Base-by-base conservation (phyloP, 2,797 vertebrate genomes). In the Myoxocephalus aenaeus region DNA sequence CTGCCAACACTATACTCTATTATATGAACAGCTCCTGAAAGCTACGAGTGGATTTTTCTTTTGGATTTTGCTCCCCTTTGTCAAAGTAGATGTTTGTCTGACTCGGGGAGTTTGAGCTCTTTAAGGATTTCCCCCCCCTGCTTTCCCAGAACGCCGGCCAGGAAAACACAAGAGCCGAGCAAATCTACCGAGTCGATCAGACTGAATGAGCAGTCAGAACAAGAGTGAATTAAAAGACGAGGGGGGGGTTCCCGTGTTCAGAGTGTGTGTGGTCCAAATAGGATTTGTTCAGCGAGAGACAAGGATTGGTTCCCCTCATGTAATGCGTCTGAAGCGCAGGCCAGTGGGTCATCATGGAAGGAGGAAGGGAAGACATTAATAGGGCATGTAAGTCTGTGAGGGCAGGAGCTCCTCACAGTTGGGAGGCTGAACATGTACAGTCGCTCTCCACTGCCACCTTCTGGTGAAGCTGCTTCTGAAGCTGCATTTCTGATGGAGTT, bases 341-440 rank as follows among this genome's bases (percentile, higher is more conserved):
- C 79, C 77, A 86, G 82, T 73, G 76, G 87, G 78, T 87, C 75
- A 82, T 81, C 51, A 17, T 14, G 18, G 65, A 32, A 22, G 77
- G 84, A 84, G 64, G 61, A 75, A 71, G 74, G 74, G 71, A 68
- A 48, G 76, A 75, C 83, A 84, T 86, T 85, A 90, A 66, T 75
- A 83, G 86, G 79, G 77, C 81, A 85, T 90, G 87, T 86, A 81
- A 88, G 86, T 86, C 88, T 82, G 81, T 73, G 67, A 85, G 74
- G 73, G 69, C 85, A 81, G 59, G 65, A 84, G 83, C 69, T 82
- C 83, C 71, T 89, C 88, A 73, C 83, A 82, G 83, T 66, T 5
- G 2, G 65, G 72, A 84, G 80, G 51, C 50, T 81, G 56, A 29
- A 65, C 36, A 1, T 29, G 29, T 2, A 2, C 51, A 0, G 38